phyloP scores from a whole-genome alignment of 2,797 vertebrate genomes.

The Micrastur ruficollis region DNA sequence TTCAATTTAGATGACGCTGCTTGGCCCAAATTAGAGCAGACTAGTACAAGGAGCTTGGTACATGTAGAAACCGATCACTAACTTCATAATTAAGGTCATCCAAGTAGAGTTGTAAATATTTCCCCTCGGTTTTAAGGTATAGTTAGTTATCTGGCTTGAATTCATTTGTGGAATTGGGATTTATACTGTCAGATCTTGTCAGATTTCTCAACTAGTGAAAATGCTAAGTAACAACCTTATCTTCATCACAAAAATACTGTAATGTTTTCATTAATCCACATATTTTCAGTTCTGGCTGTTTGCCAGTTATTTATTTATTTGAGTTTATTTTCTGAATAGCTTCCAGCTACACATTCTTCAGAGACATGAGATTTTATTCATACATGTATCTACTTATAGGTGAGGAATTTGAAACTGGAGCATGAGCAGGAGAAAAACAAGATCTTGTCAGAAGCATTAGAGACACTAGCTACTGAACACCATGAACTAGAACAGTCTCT shows the following conservation, averaged over 20 bases:
- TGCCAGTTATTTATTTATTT: slow-evolving; percentile 43
- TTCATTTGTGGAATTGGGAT: neutral
- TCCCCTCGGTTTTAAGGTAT: neutral
- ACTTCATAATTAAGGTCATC: neutral
- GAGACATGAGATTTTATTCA: slow-evolving; percentile 68
- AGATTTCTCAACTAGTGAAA: neutral
- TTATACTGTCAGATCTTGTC: neutral
- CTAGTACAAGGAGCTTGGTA: slow-evolving; percentile 3
- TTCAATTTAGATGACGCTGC: slow-evolving; percentile 51
- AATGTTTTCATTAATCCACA: slow-evolving; percentile 3
- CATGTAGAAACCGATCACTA: neutral
- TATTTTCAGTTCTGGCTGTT: slow-evolving; percentile 49
- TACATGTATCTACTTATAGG: slow-evolving; percentile 81
- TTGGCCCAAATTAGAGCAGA: slow-evolving; percentile 48
- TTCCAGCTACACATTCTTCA: slow-evolving; percentile 32
- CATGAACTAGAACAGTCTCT: slow-evolving; percentile 95
- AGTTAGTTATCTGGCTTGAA: neutral
- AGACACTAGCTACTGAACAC: slow-evolving; percentile 92
- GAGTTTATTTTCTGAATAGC: slow-evolving; percentile 35
- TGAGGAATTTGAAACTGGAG: slow-evolving; percentile 91
- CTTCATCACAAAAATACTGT: neutral
- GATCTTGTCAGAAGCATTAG: slow-evolving; percentile 94
- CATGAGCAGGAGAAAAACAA: slow-evolving; percentile 96
- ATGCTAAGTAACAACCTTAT: slow-evolving; percentile 6
- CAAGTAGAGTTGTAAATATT: neutral